A percentile compares a stretch with the other conserved stretches of the same genome.
Evolutionary conservation across 2,797 vertebrate genomes (phyloP).

Genomic region (Remorina albescens): DNA sequence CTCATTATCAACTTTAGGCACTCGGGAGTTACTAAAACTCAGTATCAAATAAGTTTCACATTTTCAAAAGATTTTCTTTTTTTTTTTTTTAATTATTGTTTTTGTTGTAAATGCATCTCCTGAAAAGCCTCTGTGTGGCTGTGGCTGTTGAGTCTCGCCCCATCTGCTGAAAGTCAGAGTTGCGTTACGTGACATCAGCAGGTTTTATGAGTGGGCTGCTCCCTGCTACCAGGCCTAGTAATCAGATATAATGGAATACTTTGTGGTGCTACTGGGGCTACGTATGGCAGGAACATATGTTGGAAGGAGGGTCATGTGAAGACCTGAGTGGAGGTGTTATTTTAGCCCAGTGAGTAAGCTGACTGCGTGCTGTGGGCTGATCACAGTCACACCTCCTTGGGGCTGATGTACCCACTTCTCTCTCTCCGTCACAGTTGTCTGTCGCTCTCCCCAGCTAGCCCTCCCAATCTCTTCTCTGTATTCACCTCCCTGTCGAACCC

Average conservation of each 20-base stretch:
- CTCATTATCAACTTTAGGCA: too few species aligned
- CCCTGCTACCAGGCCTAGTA: background rate
- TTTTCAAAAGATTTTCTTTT: too few species aligned
- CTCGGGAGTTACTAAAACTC: too few species aligned
- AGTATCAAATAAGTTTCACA: too few species aligned
- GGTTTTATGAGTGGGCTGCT: background rate
- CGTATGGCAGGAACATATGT: slow-evolving; percentile 15
- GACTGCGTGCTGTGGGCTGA: slow-evolving; percentile 6
- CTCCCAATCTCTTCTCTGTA: too few species aligned
- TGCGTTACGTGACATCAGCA: background rate
- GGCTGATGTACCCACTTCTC: slow-evolving; percentile 14
- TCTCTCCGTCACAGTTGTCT: background rate
- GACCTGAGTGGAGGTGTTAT: slow-evolving; percentile 30
- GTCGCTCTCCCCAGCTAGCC: background rate
- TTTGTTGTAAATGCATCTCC: too few species aligned
- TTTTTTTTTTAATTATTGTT: too few species aligned
- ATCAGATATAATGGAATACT: slow-evolving; percentile 8
- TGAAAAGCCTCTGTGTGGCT: background rate
- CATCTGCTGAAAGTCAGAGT: background rate
- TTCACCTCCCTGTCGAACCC: too few species aligned
- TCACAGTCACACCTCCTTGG: slow-evolving; percentile 32
- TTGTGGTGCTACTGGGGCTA: background rate
- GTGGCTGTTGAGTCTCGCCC: background rate
- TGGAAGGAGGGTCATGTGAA: slow-evolving; percentile 11
- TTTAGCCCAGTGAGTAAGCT: slow-evolving; percentile 29